Percentiles rank a stretch among this genome's conserved stretches.
phyloP scores from a whole-genome alignment of 92 coral and sea anemone genomes.

The Paramuricea clavata region DNA sequence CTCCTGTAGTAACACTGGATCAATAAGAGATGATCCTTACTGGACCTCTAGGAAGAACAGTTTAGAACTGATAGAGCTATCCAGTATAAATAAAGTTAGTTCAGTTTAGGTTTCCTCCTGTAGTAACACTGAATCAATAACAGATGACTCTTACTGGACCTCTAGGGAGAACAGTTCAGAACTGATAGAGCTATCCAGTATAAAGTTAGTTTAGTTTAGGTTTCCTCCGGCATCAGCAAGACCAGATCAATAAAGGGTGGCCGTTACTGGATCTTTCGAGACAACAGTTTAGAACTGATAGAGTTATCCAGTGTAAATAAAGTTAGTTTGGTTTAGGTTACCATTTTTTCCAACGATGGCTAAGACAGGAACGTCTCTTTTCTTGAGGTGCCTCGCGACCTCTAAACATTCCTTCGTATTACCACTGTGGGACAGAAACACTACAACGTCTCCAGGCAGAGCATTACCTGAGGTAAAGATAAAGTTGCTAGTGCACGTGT shows the following conservation, averaged over 20 bases:
- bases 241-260: background rate
- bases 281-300: background rate
- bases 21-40: too few relatives aligned
- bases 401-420: conserved; percentile 25
- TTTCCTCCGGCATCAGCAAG: background rate
- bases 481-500: background rate
- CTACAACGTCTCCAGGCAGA: conserved; percentile 34
- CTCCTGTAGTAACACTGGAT: too few relatives aligned
- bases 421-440: conserved; percentile 44
- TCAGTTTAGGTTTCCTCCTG: background rate
- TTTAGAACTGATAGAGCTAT: background rate
- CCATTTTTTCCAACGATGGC: conserved; percentile 49
- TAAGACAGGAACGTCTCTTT: conserved; percentile 15
- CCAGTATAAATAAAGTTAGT: background rate
- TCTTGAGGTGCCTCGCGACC: conserved; percentile 14
- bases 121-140: conserved; percentile 7
- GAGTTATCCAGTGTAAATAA: conserved; percentile 1
- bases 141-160: background rate
- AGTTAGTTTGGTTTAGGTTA: background rate
- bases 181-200: background rate
- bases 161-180: conserved; percentile 6
- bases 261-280: background rate
- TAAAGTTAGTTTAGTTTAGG: conserved; percentile 14
- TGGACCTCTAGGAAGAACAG: conserved; percentile 1
- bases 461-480: conserved; percentile 26